Base-by-base conservation (phyloP, 2,797 vertebrate species). In the Rhinichthys osculus region DNA sequence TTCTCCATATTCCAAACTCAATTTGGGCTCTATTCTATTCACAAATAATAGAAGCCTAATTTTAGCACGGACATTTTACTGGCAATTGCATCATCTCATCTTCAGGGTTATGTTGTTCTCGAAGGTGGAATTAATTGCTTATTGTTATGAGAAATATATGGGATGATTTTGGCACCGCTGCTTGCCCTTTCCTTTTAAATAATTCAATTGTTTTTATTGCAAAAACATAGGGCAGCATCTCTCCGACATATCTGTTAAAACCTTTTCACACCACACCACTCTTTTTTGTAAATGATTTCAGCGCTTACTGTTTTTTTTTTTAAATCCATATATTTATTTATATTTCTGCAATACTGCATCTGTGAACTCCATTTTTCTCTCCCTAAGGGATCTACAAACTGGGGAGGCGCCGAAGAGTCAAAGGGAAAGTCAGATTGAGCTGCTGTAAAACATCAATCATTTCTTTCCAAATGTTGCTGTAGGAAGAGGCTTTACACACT, bases 301-400 rank as follows among this genome's bases (percentile, higher is more conserved):
- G 19, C 42, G n/a, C 88, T 77, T 87, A 79, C 52, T 21, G 5
- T 52, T 66, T 78, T 11, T 35, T 19, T 87, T 14, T 47, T 87
- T 86, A 77, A 42, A 72, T 85, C 44, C 47, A 64, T 52, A 44
- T 23, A n/a, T 86, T 76, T 64, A 67, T 84, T 87, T 84, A 89
- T 88, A 88, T n/a, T 64, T 89, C 82, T 83, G 87, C 85, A 81
- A 82, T 89, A 91, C 87, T 73, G 90, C 89, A 88, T 62, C 89
- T 90, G 92, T 91, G 92, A 93, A 91, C 91, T 78, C 40, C 80
- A 86, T 77, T 92, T 91, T 92, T 89, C 27, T 73, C 91, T 93
- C 92, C 93, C 93, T 87, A 62, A 88, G 92, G 93, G 92, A 94
- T 89, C 84, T 92, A 82, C 90, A 87, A 92, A 90, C 88, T 44